Percentiles rank a stretch among this genome's conserved stretches.
phyloP scores from a whole-genome alignment of 2,113 vertebrate species.

The Perccottus glenii region DNA sequence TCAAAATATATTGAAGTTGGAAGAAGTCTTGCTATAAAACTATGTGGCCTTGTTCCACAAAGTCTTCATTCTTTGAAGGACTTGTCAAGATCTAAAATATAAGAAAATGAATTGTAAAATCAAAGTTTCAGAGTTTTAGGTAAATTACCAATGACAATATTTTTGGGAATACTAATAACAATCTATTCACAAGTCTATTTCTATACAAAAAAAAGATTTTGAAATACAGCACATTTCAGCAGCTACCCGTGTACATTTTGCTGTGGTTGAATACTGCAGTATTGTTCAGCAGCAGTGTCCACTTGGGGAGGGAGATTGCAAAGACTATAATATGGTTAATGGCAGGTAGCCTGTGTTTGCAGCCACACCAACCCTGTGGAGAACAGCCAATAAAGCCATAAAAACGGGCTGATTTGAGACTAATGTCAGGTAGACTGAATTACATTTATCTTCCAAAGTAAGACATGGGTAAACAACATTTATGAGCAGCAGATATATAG shows the following conservation, averaged over 20 bases:
- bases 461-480: conserved; percentile 40
- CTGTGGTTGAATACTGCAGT: conserved; percentile 2
- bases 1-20: not conserved
- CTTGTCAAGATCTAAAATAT: no score
- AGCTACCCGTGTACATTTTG: not conserved
- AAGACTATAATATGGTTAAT: conserved; percentile 33
- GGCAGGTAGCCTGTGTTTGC: conserved; percentile 24
- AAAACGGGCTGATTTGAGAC: conserved; percentile 27
- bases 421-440: conserved; percentile 45
- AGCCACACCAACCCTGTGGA: conserved; percentile 3
- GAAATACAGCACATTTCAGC: no score
- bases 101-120: no score
- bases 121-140: no score
- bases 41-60: not conserved
- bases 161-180: no score
- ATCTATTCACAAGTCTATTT: no score
- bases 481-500: not conserved
- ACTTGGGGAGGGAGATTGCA: not conserved
- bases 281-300: conserved; percentile 20
- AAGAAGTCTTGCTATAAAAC: no score
- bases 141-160: no score
- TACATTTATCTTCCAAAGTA: conserved; percentile 27
- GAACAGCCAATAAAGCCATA: conserved; percentile 24
- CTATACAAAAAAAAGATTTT: no score
- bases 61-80: not conserved